A percentile compares a stretch with the other conserved stretches of the same genome.
Conservation (phyloP, 2,113 vertebrate genomes). For the Pseudorhombus dupliciocellatus region DNA sequence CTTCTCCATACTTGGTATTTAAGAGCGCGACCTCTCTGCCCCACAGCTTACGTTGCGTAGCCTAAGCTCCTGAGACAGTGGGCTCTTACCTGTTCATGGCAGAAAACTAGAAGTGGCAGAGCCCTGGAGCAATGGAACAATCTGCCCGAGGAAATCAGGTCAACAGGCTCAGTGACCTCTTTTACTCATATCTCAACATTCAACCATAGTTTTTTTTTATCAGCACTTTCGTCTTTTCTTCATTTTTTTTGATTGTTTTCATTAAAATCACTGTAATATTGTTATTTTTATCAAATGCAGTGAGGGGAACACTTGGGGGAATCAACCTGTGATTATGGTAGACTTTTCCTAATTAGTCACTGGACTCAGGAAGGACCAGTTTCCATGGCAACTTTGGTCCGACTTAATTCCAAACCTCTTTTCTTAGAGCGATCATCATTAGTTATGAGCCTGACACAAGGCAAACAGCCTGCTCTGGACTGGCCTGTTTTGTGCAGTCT, state of each 20-base stretch:
- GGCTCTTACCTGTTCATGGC: neutral
- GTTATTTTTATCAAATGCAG: too few relatives aligned
- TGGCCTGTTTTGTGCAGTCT: slow-evolving; percentile 32
- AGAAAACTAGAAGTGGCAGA: neutral
- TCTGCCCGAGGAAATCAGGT: neutral
- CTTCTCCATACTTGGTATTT: neutral
- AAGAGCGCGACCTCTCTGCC: neutral
- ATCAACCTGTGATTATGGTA: too few relatives aligned
- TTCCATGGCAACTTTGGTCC: neutral
- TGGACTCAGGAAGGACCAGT: neutral
- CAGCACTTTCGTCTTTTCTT: too few relatives aligned
- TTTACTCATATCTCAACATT: neutral
- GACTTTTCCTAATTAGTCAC: too few relatives aligned
- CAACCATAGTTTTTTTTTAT: too few relatives aligned
- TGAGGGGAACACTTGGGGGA: too few relatives aligned
- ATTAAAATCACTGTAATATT: too few relatives aligned
- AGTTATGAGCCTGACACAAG: too few relatives aligned
- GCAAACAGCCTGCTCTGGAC: neutral
- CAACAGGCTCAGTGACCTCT: neutral
- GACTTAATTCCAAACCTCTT: neutral
- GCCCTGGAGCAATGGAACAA: neutral
- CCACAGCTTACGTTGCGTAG: neutral
- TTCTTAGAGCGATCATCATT: slow-evolving; percentile 2
- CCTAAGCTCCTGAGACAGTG: neutral
- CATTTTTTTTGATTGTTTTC: too few relatives aligned